Evolutionary conservation across 1,140 invertebrate species (phyloP).

Genomic region (Oreohelix idahoensis): DNA sequence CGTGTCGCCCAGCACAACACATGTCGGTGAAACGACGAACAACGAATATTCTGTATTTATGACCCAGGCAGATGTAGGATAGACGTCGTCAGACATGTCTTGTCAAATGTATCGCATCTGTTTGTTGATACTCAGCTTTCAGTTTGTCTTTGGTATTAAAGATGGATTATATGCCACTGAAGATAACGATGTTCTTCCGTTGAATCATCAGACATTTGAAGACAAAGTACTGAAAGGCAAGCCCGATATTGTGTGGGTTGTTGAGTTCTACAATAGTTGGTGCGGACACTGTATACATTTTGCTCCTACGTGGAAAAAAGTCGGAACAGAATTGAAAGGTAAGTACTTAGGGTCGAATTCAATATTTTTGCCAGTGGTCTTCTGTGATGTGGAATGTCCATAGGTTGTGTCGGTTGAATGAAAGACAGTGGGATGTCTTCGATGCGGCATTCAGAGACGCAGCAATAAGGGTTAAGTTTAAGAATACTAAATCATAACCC

Average conservation of each 20-base stretch:
- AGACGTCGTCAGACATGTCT: background rate
- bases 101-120: background rate
- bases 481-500: too few relatives aligned
- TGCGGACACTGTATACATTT: slow-evolving; percentile 71
- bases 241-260: slow-evolving; percentile 62
- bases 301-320: slow-evolving; percentile 63
- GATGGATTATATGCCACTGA: slow-evolving; percentile 32
- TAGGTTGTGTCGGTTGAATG: too few relatives aligned
- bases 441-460: too few relatives aligned
- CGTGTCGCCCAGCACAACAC: background rate
- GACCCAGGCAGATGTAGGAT: background rate
- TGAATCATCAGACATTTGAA: slow-evolving; percentile 36
- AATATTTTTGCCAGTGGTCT: too few relatives aligned
- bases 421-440: too few relatives aligned
- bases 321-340: slow-evolving; percentile 64
- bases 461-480: too few relatives aligned
- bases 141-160: slow-evolving; percentile 4
- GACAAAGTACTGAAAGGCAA: slow-evolving; percentile 48
- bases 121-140: background rate
- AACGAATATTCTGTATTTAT: background rate
- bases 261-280: slow-evolving; percentile 73
- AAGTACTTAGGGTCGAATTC: too few relatives aligned
- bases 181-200: slow-evolving; percentile 3
- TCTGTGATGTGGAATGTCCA: too few relatives aligned
- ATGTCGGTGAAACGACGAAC: too few relatives aligned